Evolutionary conservation across 2,797 vertebrate species (phyloP).

Genomic region (Gouania willdenowi): DNA sequence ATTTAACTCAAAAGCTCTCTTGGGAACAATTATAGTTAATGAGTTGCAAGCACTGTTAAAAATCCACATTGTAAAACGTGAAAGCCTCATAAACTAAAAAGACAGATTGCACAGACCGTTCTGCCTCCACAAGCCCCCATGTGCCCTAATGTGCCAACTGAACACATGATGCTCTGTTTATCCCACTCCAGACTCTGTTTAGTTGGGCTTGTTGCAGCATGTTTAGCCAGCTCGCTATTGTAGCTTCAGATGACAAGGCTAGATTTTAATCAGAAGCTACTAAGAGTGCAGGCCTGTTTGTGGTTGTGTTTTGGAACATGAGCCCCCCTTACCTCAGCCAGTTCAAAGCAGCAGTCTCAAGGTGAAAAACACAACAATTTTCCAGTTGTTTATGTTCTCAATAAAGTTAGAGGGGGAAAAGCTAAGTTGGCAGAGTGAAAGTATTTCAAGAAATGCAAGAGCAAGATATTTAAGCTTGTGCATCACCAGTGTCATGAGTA

Average conservation of each 20-base stretch:
- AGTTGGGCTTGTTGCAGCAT: conserved; percentile 17
- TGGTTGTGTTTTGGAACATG: too few species aligned
- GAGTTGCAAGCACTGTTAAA: background rate
- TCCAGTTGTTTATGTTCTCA: too few species aligned
- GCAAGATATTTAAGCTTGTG: too few species aligned
- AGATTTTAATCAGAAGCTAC: background rate
- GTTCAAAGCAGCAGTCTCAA: too few species aligned
- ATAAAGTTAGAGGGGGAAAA: too few species aligned
- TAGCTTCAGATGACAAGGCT: conserved; percentile 3
- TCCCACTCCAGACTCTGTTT: conserved; percentile 1
- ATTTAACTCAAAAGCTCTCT: background rate
- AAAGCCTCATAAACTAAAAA: conserved; percentile 4
- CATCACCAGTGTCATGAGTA: too few species aligned
- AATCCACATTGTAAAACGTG: background rate
- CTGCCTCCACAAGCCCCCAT: background rate
- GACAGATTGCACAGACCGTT: background rate
- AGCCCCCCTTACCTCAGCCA: too few species aligned
- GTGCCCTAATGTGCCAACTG: conserved; percentile 11
- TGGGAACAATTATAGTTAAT: background rate
- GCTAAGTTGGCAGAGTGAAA: too few species aligned
- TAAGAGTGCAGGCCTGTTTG: too few species aligned
- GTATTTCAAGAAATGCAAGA: too few species aligned
- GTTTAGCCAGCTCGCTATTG: conserved; percentile 7
- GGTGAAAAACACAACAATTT: too few species aligned
- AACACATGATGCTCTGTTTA: conserved; percentile 36